Conservation (phyloP, 2,888 invertebrate genomes). For the Mongoloraphidia duomilia region DNA sequence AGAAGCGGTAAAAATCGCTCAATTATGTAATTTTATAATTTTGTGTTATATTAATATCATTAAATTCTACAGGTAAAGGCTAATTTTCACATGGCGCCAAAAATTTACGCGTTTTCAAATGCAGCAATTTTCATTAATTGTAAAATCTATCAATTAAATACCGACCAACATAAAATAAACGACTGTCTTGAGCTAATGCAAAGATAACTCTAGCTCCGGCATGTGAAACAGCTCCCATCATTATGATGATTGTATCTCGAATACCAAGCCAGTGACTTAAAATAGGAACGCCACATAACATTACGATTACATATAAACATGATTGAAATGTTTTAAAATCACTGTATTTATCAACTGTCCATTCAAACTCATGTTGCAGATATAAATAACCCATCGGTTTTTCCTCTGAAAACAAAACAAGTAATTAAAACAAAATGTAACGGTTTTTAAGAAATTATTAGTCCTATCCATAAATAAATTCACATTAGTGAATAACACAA, state of each 20-base stretch:
- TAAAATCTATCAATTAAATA: conserved; percentile 2
- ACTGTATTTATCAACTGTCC: conserved; percentile 55
- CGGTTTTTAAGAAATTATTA: too few relatives aligned
- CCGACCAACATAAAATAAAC: conserved; percentile 46
- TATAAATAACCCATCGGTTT: conserved; percentile 61
- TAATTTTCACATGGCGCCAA: neutral
- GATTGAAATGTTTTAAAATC: conserved; percentile 61
- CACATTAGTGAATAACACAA: too few relatives aligned
- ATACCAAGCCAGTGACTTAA: conserved; percentile 52
- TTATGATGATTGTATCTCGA: conserved; percentile 58
- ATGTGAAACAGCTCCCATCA: conserved; percentile 56
- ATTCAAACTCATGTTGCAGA: conserved; percentile 53
- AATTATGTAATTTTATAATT: neutral
- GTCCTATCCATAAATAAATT: too few relatives aligned
- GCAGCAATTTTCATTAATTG: too few relatives aligned
- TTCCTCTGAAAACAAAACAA: conserved; percentile 43
- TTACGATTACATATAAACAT: conserved; percentile 51
- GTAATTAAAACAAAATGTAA: neutral
- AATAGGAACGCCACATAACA: conserved; percentile 55
- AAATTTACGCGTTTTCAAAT: neutral
- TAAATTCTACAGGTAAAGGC: neutral
- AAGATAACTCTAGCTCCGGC: conserved; percentile 53
- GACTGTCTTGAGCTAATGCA: conserved; percentile 38
- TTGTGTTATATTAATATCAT: neutral
- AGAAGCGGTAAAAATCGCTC: too few relatives aligned